Base-by-base conservation (phyloP, 2,888 invertebrate species). In the Dynastes maya region DNA sequence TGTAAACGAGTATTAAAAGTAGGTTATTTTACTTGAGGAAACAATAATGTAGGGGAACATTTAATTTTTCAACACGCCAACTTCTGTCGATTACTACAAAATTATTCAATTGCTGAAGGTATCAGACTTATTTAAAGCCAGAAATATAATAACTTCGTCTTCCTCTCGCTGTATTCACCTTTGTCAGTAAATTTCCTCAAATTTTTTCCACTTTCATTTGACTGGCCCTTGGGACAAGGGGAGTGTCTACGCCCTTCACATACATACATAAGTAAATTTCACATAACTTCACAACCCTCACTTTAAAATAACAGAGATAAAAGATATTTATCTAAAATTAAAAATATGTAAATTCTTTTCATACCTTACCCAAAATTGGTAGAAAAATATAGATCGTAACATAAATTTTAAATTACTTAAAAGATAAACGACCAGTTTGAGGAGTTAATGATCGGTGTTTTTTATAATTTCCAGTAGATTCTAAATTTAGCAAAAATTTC, bases 141-240 rank as follows among this genome's bases (percentile, higher is more conserved):
- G 45, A 45, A 45, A 45, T 11, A 45, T 45, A 8, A 45, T 45
- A 11, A 45, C 45, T 45, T 45, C 8, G 8, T 45, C 45, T 45
- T 45, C 8, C 55, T 58, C 27, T 58, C 22, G 22, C 55, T 58
- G 55, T 58, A 58, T 58, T 58, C 55, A 75, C 61, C 58, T 74
- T 77, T 77, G 8, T 75, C 78, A 80, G 78, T 76, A 78, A 77
- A 74, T 77, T 78, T 75, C 81, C 79, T 80, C 63, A 78, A 78
- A 70, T 79, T 76, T 78, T 78, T 77, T 80, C 80, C 75, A 79
- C 77, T 77, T 81, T 81, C 81, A 80, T 81, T 79, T 79, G 77
- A 74, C 76, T 40, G 68, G 76, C 76, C 71, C 77, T 49, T 49
- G 77, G 77, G 77, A 77, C 61, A 22, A 63, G 70, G 68, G 77